phyloP scores from a whole-genome alignment of 2,888 invertebrate genomes.

The Chrysopilus asiliformis region DNA sequence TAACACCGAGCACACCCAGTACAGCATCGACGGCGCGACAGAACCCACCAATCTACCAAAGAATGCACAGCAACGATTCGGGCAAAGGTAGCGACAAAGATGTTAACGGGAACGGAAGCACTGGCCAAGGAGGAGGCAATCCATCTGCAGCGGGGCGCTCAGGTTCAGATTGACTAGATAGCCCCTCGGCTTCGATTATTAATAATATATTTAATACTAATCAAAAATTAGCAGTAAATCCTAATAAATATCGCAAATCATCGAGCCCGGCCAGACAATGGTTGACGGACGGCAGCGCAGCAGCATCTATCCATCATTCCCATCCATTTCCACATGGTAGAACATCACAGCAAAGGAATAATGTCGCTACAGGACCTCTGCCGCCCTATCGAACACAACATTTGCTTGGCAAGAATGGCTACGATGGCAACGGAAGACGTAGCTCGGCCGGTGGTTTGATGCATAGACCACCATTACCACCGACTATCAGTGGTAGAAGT shows the following conservation, averaged over 20 bases:
- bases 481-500: constrained; percentile 37
- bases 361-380: constrained; percentile 31
- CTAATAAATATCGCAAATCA: constrained; percentile 50
- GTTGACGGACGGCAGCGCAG: constrained; percentile 30
- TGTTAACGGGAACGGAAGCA: constrained; percentile 37
- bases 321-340: too few species aligned
- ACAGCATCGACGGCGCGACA: constrained; percentile 52
- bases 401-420: constrained; percentile 22
- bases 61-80: constrained; percentile 79
- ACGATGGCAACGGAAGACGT: constrained; percentile 23
- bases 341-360: too few species aligned
- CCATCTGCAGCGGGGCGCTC: constrained; percentile 35
- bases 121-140: constrained; percentile 42
- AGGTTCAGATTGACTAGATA: constrained; percentile 69
- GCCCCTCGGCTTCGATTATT: constrained; percentile 38
- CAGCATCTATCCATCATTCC: constrained; percentile 11
- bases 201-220: constrained; percentile 25
- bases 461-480: constrained; percentile 28
- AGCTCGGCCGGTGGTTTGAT: constrained; percentile 32
- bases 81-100: constrained; percentile 60
- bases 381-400: constrained; percentile 31
- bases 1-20: constrained; percentile 59
- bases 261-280: constrained; percentile 50
- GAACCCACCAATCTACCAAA: constrained; percentile 58
- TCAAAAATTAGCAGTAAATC: constrained; percentile 36